Conservation (phyloP, 2,888 invertebrate species). For the Eustalomyia histrio region DNA sequence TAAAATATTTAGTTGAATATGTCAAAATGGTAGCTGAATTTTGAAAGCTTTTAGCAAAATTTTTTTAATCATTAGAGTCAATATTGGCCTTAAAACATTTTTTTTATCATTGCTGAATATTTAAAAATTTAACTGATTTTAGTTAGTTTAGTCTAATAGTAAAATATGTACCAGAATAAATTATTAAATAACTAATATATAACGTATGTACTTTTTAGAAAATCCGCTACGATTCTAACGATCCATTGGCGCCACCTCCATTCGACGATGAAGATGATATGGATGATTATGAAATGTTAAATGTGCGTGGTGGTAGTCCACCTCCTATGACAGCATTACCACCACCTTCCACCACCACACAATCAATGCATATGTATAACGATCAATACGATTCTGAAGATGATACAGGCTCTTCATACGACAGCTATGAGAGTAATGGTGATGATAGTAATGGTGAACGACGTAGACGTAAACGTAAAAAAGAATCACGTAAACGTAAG, state of each 20-base stretch:
- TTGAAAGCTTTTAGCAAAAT: too few species aligned
- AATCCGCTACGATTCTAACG: slow-evolving; percentile 66
- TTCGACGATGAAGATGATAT: slow-evolving; percentile 80
- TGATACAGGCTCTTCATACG: slow-evolving; percentile 81
- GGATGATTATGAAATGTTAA: slow-evolving; percentile 90
- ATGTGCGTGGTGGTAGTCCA: slow-evolving; percentile 88
- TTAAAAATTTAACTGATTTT: too few species aligned
- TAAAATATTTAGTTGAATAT: too few species aligned
- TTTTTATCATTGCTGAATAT: too few species aligned
- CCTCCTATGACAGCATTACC: slow-evolving; percentile 71
- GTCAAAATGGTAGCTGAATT: too few species aligned
- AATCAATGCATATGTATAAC: slow-evolving; percentile 68
- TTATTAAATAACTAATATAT: too few species aligned
- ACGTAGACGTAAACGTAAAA: slow-evolving; percentile 74
- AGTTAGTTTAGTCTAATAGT: too few species aligned
- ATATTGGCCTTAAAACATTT: too few species aligned
- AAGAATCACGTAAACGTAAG: slow-evolving; percentile 78
- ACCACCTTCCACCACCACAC: slow-evolving; percentile 69
- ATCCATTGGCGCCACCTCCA: slow-evolving; percentile 76
- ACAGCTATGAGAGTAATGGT: slow-evolving; percentile 80
- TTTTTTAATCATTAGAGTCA: too few species aligned
- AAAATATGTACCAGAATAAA: too few species aligned
- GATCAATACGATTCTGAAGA: slow-evolving; percentile 81
- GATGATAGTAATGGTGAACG: slow-evolving; percentile 64
- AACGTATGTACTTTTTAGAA: slow-evolving; percentile 45